These are phyloP conservation scores for Tor tambroides DNA, from an alignment of 2,113 vertebrate genomes.

Conservation along the genomic window DNA sequence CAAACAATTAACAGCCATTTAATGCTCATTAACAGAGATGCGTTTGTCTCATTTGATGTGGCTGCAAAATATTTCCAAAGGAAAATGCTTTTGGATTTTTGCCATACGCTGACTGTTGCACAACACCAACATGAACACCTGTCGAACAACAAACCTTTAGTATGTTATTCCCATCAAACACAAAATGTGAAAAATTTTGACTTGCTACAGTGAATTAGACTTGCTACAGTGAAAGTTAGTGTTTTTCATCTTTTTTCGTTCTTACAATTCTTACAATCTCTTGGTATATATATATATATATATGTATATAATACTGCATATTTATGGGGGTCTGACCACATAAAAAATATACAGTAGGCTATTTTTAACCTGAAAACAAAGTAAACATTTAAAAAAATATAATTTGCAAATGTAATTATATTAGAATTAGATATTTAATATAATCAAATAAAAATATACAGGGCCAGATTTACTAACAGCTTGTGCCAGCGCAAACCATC, in stretches of 20 bases:
- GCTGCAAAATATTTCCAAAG: conserved; percentile 71
- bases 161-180: not conserved
- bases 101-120: conserved; percentile 65
- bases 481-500: too few relatives aligned
- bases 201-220: too few relatives aligned
- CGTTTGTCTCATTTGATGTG: conserved; percentile 76
- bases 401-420: too few relatives aligned
- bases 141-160: not conserved
- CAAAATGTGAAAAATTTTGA: not conserved
- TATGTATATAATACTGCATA: too few relatives aligned
- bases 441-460: too few relatives aligned
- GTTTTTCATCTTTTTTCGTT: not conserved
- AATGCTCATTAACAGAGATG: conserved; percentile 76
- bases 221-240: not conserved
- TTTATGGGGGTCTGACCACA: too few relatives aligned
- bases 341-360: too few relatives aligned
- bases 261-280: not conserved
- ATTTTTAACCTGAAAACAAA: too few relatives aligned
- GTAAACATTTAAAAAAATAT: too few relatives aligned
- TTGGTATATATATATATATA: too few relatives aligned
- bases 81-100: conserved; percentile 61
- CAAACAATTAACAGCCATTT: conserved; percentile 78
- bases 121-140: not conserved
- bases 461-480: too few relatives aligned
- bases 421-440: too few relatives aligned